Conservation (phyloP, 2,113 vertebrate genomes). For the Gallinago jamesoni region DNA sequence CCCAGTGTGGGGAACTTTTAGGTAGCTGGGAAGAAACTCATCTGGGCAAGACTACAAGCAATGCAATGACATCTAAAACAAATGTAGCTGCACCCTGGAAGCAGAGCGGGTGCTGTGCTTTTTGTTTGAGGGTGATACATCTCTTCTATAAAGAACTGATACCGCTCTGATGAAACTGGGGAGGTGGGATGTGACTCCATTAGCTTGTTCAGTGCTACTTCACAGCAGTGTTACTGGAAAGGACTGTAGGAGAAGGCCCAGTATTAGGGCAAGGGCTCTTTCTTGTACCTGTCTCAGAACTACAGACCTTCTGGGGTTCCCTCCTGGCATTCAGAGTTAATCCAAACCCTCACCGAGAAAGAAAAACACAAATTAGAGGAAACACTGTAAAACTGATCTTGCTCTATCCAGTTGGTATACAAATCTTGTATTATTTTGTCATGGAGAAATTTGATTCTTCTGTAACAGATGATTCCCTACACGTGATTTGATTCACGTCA, state of each 20-base stretch:
- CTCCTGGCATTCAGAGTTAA: neutral
- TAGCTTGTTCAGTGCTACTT: neutral
- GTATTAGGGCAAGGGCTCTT: no score
- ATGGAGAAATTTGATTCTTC: neutral
- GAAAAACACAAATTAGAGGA: neutral
- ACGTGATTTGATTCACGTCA: neutral
- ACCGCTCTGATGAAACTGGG: neutral
- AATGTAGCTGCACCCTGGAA: neutral
- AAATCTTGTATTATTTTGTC: neutral
- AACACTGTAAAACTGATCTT: neutral
- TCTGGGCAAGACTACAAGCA: neutral
- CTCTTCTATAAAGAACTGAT: neutral
- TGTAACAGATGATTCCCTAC: no score
- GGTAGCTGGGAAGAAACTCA: neutral
- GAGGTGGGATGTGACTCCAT: neutral
- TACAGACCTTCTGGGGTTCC: neutral
- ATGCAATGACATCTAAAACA: neutral
- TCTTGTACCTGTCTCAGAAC: neutral
- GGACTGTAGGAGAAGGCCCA: neutral
- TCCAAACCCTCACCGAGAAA: neutral
- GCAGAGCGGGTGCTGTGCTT: neutral
- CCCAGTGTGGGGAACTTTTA: neutral
- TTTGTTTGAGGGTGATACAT: neutral
- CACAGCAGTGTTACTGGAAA: neutral
- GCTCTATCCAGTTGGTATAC: neutral